Conservation (phyloP, 2,888 invertebrate species). For the Eristalinus aeneus region DNA sequence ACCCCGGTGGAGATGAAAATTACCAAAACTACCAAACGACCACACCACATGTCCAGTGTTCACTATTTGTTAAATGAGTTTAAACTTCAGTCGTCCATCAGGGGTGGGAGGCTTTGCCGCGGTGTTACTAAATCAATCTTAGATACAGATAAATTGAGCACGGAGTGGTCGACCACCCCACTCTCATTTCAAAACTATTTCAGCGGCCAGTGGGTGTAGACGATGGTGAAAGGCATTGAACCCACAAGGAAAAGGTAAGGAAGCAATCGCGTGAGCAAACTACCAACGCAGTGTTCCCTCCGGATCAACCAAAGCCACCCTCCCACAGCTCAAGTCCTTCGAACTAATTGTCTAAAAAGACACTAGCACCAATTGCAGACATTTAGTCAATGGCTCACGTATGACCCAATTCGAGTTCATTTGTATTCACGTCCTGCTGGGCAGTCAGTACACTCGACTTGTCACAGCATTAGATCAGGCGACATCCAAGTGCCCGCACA, state of each 20-base stretch:
- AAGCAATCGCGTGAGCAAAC: neutral
- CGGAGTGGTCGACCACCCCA: too few relatives aligned
- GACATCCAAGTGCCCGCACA: slow-evolving; percentile 17
- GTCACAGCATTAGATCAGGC: slow-evolving; percentile 29
- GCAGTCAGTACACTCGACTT: slow-evolving; percentile 12
- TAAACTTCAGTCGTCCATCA: neutral
- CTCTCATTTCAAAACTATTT: too few relatives aligned
- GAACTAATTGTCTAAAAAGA: slow-evolving; percentile 48
- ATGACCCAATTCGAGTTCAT: slow-evolving; percentile 61
- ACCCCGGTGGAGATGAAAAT: neutral
- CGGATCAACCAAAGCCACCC: neutral
- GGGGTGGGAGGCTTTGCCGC: neutral
- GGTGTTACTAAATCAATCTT: neutral
- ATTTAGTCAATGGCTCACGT: slow-evolving; percentile 61
- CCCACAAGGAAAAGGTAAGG: too few relatives aligned
- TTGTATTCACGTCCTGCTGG: slow-evolving; percentile 54
- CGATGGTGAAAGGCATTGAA: too few relatives aligned
- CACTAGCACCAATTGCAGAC: slow-evolving; percentile 46
- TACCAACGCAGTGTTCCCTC: neutral
- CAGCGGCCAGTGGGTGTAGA: too few relatives aligned
- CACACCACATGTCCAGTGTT: neutral
- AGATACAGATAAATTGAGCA: neutral
- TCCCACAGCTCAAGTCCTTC: neutral
- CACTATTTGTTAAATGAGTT: neutral
- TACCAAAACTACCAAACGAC: neutral